Evolutionary conservation across 2,797 vertebrate genomes (phyloP), one percentile per base, ranked within the genome.

Genomic region (Myripristis murdjan): DNA sequence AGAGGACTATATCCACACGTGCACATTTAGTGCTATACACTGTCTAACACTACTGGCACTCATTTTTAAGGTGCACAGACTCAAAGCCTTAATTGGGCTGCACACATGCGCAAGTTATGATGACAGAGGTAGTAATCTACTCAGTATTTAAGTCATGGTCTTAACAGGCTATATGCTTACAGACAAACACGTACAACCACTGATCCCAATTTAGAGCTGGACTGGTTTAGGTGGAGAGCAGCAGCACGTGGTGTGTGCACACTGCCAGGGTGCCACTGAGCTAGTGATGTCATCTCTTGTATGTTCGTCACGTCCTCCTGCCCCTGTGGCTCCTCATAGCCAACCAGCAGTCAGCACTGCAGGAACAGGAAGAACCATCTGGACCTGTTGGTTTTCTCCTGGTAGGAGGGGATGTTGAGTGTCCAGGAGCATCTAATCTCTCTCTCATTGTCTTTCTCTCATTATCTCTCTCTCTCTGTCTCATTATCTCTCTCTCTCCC

Each of bases 341-440:
- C 84, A 89, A 88, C 86, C 82, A 85, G 81, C 76, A 84, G 84
- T 18, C 44, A 80, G 70, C 89, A 23, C 91, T 55, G 73, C 82
- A 86, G 88, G 92, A 89, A 80, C 79, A 89, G 88, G 85, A 92
- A 87, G 86, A 86, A 66, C 94, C 95, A 95, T 95, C 94, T 95
- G 95, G 91, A 78, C 92, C 79, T 87, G 85, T 78, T 70, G 87
- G 73, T 82, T 85, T 78, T 73, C 37, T 81, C 73, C 67, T 85
- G 79, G 84, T 82, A 57, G 77, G 85, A 82, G 84, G 66, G 77
- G 73, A 75, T 35, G 77, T 64, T 24, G 83, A 51, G 62, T 58
- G 31, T 47, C 64, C 33, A 26, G 48, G 23, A n/a, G 41, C 35
- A 43, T 3, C 28, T 37, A 47, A 54, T n/a, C n/a, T n/a, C n/a